A percentile compares a stretch with the other conserved stretches of the same genome.
These are phyloP conservation scores for Rhinolophus sinicus DNA, from an alignment of 2,113 vertebrate genomes.

Conservation along the genomic window DNA sequence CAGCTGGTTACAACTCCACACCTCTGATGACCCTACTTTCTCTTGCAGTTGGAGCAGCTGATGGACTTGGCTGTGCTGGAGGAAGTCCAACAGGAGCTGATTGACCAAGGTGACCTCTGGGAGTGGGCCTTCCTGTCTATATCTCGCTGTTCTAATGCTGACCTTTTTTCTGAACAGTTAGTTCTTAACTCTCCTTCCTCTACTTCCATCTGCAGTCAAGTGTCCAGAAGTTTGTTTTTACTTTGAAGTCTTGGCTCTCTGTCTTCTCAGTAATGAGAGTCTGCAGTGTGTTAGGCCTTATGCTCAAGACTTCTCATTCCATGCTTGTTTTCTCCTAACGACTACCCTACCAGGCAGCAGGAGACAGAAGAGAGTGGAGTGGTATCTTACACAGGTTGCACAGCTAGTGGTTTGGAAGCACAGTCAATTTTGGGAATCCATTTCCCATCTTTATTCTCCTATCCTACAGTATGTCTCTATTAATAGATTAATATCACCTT, in stretches of 20 bases:
- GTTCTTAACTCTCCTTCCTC: not conserved
- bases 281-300: not conserved
- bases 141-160: not conserved
- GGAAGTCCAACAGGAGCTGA: constrained; percentile 93
- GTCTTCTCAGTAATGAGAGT: not conserved
- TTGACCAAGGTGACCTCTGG: constrained; percentile 87
- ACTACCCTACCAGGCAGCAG: not conserved
- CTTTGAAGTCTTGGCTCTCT: not conserved
- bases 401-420: not conserved
- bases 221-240: not conserved
- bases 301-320: not conserved
- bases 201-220: not conserved
- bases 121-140: not conserved
- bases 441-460: not conserved
- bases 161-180: not conserved
- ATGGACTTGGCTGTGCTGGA: constrained; percentile 90
- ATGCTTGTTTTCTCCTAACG: not conserved
- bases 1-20: not conserved
- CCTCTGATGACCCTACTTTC: not conserved
- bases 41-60: constrained; percentile 81
- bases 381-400: not conserved
- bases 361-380: not conserved
- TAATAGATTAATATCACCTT: not conserved
- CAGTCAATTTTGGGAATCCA: not conserved
- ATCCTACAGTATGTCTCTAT: not conserved